phyloP scores from a whole-genome alignment of 1,140 invertebrate genomes.

The Cydia splendana region DNA sequence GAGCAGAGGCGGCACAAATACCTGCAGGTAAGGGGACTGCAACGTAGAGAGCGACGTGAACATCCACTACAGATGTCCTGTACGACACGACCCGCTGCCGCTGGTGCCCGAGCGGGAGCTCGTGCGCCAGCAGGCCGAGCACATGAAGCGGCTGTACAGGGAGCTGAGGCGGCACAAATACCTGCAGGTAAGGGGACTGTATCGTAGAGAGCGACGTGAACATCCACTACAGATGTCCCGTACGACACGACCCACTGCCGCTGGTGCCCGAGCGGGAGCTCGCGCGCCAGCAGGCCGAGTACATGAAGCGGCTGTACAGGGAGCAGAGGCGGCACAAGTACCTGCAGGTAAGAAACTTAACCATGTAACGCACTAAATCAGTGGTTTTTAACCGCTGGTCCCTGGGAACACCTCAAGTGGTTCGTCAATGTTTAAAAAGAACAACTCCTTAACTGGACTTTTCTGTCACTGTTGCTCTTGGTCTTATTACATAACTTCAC shows the following conservation, averaged over 20 bases:
- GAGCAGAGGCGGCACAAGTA: slow-evolving; percentile 17
- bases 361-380: too few relatives aligned
- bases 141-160: slow-evolving; percentile 13
- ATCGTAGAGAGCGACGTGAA: slow-evolving; percentile 95
- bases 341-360: slow-evolving; percentile 84
- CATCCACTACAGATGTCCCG: slow-evolving; percentile 93
- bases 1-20: slow-evolving; percentile 15
- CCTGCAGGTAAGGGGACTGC: slow-evolving; percentile 80
- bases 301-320: slow-evolving; percentile 13
- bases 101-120: slow-evolving; percentile 13
- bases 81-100: slow-evolving; percentile 8
- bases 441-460: too few relatives aligned
- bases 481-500: too few relatives aligned
- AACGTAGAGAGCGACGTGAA: slow-evolving; percentile 95
- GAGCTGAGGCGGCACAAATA: slow-evolving; percentile 12
- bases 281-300: background rate
- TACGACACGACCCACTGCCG: slow-evolving; percentile 6
- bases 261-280: slow-evolving; percentile 13
- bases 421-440: too few relatives aligned
- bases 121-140: background rate
- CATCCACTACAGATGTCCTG: slow-evolving; percentile 93
- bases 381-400: too few relatives aligned
- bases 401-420: background rate
- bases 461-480: too few relatives aligned
- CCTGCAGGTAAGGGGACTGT: slow-evolving; percentile 80